phyloP scores from a whole-genome alignment of 2,797 vertebrate genomes.

The Enteromius paludinosus region DNA sequence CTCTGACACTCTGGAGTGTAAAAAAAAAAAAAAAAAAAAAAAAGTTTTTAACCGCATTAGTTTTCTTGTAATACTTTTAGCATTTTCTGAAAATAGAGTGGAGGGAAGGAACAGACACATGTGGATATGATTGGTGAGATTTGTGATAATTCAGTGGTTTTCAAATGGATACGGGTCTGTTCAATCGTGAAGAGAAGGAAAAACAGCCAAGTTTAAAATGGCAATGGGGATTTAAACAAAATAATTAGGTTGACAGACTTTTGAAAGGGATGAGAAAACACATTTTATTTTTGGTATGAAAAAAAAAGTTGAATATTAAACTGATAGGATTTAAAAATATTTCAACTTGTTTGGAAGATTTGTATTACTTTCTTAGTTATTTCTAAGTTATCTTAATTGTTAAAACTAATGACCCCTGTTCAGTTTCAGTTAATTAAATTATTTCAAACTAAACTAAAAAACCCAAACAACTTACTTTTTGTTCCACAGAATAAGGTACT shows the following conservation, averaged over 20 bases:
- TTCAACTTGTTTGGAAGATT: neutral
- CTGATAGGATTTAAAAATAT: neutral
- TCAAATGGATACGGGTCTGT: neutral
- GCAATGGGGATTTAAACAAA: neutral
- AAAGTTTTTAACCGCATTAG: neutral
- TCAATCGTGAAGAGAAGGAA: neutral
- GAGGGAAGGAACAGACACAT: neutral
- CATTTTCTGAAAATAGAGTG: conserved; percentile 12
- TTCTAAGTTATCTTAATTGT: neutral
- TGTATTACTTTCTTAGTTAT: neutral
- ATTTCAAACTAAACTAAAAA: neutral
- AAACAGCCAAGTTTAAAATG: neutral
- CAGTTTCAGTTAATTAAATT: neutral
- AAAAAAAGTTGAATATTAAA: neutral
- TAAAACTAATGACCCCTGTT: neutral
- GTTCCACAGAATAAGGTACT: neutral
- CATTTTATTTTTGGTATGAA: too few relatives aligned
- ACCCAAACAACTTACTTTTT: neutral
- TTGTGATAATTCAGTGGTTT: neutral
- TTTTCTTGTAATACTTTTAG: neutral
- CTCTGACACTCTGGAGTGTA: neutral
- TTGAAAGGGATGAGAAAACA: too few relatives aligned
- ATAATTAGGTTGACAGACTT: neutral
- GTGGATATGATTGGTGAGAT: conserved; percentile 26
- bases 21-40: neutral